Evolutionary conservation across 2,113 vertebrate species (phyloP).

Genomic region (Macquaria ambigua): DNA sequence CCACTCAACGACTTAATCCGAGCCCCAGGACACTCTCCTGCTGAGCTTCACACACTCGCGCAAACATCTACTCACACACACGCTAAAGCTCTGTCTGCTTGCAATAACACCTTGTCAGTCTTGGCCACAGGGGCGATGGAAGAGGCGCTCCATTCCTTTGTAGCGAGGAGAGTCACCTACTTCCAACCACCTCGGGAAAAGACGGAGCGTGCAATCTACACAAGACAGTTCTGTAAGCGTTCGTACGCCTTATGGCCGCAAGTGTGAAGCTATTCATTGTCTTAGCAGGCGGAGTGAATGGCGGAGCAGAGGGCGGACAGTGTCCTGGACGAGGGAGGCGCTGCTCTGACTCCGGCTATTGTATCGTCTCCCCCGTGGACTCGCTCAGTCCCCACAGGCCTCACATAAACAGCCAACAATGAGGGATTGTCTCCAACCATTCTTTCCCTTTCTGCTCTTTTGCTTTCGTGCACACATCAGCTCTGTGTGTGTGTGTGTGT

Average conservation of each 20-base stretch:
- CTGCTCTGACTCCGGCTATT: constrained; percentile 79
- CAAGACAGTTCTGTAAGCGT: constrained; percentile 56
- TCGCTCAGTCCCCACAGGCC: constrained; percentile 47
- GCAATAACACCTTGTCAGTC: constrained; percentile 85
- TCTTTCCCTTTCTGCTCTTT: constrained; percentile 13
- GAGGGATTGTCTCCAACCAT: constrained; percentile 73
- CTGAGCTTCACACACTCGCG: constrained; percentile 61
- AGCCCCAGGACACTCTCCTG: constrained; percentile 84
- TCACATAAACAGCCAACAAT: constrained; percentile 79
- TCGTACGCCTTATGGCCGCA: constrained; percentile 48
- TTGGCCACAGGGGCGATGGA: constrained; percentile 60
- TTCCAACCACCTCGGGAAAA: constrained; percentile 54
- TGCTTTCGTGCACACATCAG: constrained; percentile 24
- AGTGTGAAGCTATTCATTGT: constrained; percentile 63
- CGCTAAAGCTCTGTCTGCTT: constrained; percentile 56
- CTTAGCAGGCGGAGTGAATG: constrained; percentile 51
- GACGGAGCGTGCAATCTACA: constrained; percentile 45
- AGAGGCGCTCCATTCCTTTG: constrained; percentile 66
- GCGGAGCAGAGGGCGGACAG: constrained; percentile 59
- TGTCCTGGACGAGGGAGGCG: constrained; percentile 55
- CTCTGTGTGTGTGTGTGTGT: constrained; percentile 46
- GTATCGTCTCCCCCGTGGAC: constrained; percentile 63
- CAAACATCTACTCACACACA: constrained; percentile 49
- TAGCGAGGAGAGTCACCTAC: constrained; percentile 56
- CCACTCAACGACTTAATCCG: constrained; percentile 85